These are phyloP conservation scores for Pangasius mekongensis DNA, from an alignment of 2,797 vertebrate species.

Conservation along the genomic window DNA sequence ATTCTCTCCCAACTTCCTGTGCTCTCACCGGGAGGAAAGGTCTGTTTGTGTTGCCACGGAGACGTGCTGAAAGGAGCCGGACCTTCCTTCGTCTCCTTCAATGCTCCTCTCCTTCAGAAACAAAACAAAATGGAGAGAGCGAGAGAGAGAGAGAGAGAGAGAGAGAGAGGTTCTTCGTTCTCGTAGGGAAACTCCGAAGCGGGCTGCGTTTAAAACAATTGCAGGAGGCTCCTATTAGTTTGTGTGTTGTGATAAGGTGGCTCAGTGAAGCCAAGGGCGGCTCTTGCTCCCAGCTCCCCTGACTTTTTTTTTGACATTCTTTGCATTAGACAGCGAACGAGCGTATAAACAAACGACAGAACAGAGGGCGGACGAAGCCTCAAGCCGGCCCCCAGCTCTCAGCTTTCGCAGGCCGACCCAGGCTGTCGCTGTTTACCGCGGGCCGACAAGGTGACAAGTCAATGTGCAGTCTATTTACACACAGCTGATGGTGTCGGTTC, in stretches of 20 bases:
- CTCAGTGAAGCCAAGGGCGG: constrained; percentile 19
- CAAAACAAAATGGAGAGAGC: constrained; percentile 60
- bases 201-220: constrained; percentile 72
- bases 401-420: not conserved
- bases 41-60: constrained; percentile 59
- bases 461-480: constrained; percentile 46
- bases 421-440: constrained; percentile 28
- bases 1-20: constrained; percentile 54
- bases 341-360: constrained; percentile 26
- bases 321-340: constrained; percentile 10
- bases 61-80: constrained; percentile 55
- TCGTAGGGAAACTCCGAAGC: constrained; percentile 27
- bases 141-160: constrained; percentile 18
- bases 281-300: not conserved
- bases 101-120: constrained; percentile 69
- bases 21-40: constrained; percentile 54
- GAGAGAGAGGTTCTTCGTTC: constrained; percentile 14
- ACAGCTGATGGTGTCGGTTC: constrained; percentile 46
- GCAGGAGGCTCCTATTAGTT: constrained; percentile 77
- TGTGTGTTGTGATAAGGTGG: constrained; percentile 73
- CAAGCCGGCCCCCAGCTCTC: not conserved
- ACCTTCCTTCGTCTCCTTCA: constrained; percentile 66
- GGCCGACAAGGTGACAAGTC: constrained; percentile 36
- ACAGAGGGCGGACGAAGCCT: constrained; percentile 23
- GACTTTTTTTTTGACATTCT: not conserved